Percentiles rank a stretch among this genome's conserved stretches.
Evolutionary conservation across 2,888 invertebrate species (phyloP).

Genomic region (Halictus ligatus): DNA sequence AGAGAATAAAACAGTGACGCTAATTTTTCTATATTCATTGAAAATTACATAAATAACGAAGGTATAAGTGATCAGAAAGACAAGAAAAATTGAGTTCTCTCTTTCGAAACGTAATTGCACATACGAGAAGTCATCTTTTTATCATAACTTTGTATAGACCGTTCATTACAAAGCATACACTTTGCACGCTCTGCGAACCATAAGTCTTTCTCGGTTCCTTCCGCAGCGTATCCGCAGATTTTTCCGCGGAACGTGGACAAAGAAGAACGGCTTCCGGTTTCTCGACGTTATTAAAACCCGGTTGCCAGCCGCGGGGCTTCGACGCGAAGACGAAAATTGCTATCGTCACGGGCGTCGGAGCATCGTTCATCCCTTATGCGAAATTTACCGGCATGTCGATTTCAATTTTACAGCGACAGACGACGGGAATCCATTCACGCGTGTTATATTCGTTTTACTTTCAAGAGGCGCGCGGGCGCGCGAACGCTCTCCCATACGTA

Average conservation of each 20-base stretch:
- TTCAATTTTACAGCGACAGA: conserved; percentile 19
- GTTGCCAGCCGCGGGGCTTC: neutral
- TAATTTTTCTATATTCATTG: too few species aligned
- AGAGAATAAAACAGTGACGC: too few species aligned
- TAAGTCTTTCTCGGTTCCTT: too few species aligned
- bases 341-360: neutral
- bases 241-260: neutral
- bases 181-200: too few species aligned
- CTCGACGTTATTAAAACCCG: neutral
- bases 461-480: neutral
- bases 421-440: neutral
- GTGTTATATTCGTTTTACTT: conserved; percentile 14
- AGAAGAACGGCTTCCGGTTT: neutral
- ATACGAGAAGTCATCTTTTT: too few species aligned
- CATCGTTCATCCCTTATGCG: conserved; percentile 17
- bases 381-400: conserved; percentile 7
- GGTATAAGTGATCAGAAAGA: too few species aligned
- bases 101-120: too few species aligned
- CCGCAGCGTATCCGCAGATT: neutral
- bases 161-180: too few species aligned
- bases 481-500: neutral
- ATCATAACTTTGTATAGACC: too few species aligned
- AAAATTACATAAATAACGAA: too few species aligned
- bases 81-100: too few species aligned
- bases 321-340: neutral